These are phyloP conservation scores for Smittia sp. DNA, from an alignment of 2,888 invertebrate species.

Conservation along the genomic window DNA sequence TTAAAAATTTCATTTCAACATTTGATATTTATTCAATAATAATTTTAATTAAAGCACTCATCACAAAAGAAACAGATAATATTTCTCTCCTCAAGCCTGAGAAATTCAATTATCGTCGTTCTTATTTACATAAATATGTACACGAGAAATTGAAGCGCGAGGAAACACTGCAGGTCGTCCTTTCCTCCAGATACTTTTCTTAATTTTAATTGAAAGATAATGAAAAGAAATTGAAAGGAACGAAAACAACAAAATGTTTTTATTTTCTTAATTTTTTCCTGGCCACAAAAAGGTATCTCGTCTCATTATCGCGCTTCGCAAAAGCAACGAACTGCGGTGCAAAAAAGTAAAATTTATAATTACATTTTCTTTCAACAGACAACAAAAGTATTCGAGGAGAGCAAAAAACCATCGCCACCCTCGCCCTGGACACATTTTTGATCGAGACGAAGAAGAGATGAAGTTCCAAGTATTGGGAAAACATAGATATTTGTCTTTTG, in stretches of 20 bases:
- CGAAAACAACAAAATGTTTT: constrained; percentile 1
- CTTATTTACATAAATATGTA: constrained; percentile 27
- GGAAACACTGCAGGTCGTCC: background rate
- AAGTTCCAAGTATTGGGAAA: constrained; percentile 26
- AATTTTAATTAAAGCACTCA: constrained; percentile 33
- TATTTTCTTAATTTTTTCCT: background rate
- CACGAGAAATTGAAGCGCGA: background rate
- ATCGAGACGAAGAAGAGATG: background rate
- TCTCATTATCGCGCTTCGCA: constrained; percentile 11
- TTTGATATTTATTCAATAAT: constrained; percentile 38
- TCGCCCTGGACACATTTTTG: constrained; percentile 13
- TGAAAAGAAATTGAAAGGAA: constrained; percentile 30
- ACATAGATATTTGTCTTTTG: constrained; percentile 23
- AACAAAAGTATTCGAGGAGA: background rate
- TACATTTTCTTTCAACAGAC: constrained; percentile 29
- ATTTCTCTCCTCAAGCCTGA: background rate
- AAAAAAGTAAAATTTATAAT: constrained; percentile 30
- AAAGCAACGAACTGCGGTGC: background rate
- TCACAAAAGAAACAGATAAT: constrained; percentile 19
- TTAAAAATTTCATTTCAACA: background rate
- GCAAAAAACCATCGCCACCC: background rate
- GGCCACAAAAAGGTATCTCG: constrained; percentile 18
- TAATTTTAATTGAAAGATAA: constrained; percentile 38
- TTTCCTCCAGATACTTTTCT: background rate
- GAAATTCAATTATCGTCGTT: constrained; percentile 12